Conservation (phyloP, 1,140 invertebrate species). For the Heterodera schachtii region DNA sequence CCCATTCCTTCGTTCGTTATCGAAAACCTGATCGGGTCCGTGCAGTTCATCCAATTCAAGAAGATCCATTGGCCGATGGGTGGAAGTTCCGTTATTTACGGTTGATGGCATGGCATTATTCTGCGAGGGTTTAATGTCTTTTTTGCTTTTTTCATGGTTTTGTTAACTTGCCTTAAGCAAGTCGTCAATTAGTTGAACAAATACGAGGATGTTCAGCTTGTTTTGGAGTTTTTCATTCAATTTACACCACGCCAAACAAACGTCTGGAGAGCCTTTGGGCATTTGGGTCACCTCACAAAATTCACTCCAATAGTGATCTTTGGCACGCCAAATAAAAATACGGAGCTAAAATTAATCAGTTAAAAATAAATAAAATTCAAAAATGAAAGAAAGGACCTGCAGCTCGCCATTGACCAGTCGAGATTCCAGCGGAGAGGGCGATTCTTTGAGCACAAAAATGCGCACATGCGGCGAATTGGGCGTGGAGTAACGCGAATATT, state of each 20-base stretch:
- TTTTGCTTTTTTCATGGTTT: too few species aligned
- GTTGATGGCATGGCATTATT: not conserved
- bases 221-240: not conserved
- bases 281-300: not conserved
- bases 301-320: not conserved
- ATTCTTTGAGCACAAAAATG: not conserved
- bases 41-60: not conserved
- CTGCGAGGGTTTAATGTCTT: not conserved
- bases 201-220: not conserved
- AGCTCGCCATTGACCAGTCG: not conserved
- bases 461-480: not conserved
- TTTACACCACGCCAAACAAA: not conserved
- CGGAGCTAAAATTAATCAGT: not conserved
- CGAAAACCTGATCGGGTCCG: not conserved
- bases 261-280: not conserved
- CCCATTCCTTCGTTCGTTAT: not conserved
- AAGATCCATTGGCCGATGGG: not conserved
- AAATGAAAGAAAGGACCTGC: not conserved
- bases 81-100: not conserved
- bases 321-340: not conserved
- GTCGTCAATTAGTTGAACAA: not conserved
- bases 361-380: too few species aligned
- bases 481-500: not conserved
- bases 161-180: not conserved
- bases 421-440: not conserved